Evolutionary conservation across 2,888 invertebrate genomes (phyloP).

Genomic region (Deroplatys truncata): DNA sequence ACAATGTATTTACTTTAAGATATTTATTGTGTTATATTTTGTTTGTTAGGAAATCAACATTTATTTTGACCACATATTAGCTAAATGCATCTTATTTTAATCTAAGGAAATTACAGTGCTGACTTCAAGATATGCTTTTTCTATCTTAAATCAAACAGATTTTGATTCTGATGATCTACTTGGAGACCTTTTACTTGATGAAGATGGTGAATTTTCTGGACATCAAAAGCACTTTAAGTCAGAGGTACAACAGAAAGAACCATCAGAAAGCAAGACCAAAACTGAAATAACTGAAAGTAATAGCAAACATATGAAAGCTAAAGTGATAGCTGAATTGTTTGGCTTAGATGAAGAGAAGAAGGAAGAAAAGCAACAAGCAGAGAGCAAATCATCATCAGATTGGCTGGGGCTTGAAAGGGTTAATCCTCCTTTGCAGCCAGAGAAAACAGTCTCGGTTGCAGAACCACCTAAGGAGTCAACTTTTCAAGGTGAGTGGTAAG

Average conservation of each 20-base stretch:
- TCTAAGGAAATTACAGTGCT: too few relatives aligned
- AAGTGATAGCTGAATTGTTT: constrained; percentile 18
- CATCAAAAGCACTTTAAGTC: background rate
- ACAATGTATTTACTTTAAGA: too few relatives aligned
- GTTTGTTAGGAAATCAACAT: too few relatives aligned
- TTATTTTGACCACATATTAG: too few relatives aligned
- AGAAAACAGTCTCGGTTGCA: background rate
- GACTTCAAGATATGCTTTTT: background rate
- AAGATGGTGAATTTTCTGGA: background rate
- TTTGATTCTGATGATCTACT: constrained; percentile 57
- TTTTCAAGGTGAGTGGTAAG: background rate
- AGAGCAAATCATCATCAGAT: background rate
- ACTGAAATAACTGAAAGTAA: background rate
- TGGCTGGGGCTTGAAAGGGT: background rate
- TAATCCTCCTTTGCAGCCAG: background rate
- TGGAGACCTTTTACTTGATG: constrained; percentile 63
- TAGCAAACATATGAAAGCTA: background rate
- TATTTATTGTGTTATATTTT: too few relatives aligned
- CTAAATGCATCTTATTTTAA: too few relatives aligned
- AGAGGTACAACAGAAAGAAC: background rate
- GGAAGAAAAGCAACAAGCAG: background rate
- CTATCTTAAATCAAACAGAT: background rate
- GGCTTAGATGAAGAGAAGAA: constrained; percentile 14
- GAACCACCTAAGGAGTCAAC: background rate
- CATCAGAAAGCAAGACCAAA: background rate